Base-by-base conservation (phyloP, 2,113 vertebrate genomes). In the Campylomormyrus tamandua region DNA sequence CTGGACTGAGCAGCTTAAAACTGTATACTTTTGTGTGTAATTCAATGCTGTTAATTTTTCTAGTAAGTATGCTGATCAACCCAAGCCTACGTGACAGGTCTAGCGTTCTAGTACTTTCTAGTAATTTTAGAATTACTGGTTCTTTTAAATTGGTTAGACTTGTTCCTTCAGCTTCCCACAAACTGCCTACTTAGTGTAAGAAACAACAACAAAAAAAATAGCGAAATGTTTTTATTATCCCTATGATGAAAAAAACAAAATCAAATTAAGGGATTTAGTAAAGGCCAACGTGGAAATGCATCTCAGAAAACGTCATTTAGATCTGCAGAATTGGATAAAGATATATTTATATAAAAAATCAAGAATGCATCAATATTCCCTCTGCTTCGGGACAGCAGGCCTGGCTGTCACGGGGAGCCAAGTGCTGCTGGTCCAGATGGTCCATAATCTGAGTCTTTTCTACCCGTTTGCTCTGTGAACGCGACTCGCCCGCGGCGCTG, bases 341-440 rank as follows among this genome's bases (percentile, higher is more conserved):
- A 80, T 19, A 49, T 56, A 87, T 35, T 21, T 19, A 56, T 31
- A 50, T 15, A 46, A 53, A n/a, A 48, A 50, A 52, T 27, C 35
- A 89, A 49, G 31, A 70, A 77, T 17, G 21, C 24, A 35, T 77
- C 66, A 86, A 56, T 56, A 86, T 24, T 35, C 53, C 13, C 42
- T 42, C 50, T 48, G 24, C 39, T 3, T 62, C 74, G 46, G 88
- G 42, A 19, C 56, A 66, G 52, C 52, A 83, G 86, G n/a, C 48
- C 77, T 46, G 62, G 13, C 27, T 62, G 49, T 62, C 3, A 13
- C 24, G 13, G 35, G n/a, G 48, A 85, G 52, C 48, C 11, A 48
- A 21, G 50, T 53, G 89, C 87, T 42, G 88, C 45, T 39, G 6
- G 53, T 89, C 92, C 94, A 95, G 94, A 95, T 94, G 94, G 94